Base-by-base conservation (phyloP, 1,140 invertebrate genomes). In the Bombus ignitus region DNA sequence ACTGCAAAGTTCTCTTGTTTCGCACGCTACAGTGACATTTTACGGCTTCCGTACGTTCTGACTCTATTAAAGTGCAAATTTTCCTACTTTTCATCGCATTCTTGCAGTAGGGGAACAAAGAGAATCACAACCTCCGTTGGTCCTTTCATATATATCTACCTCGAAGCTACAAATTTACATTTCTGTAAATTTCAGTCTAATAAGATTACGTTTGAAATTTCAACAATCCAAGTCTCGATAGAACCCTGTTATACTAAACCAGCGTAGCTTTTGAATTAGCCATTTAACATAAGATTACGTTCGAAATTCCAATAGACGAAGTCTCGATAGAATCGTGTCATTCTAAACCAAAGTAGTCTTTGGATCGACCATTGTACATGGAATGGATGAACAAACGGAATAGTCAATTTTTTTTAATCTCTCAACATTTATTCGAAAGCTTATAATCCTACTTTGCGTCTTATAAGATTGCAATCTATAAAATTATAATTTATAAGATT, bases 1-100 rank as follows among this genome's bases (percentile, higher is more conserved):
- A 37, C 47, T 28, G 74, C 35, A 76, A 76, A 76, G 74, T 76
- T 76, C 74, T 76, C 47, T 10, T 10, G 74, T 37, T 76, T 76
- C 74, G 53, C 74, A 76, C 74, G 74, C 22, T 76, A 35, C 2
- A 28, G 74, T 76, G 53, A 76, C 53, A 57, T 37, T 75, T 53
- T 35, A 28, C n/a, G 22, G 47, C 15, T 75, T 75, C 44, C 18
- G 12, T 75, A 15, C 37, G 35, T 28, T 25, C 47, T 57, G 42
- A 1, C 18, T 47, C 32, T 32, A 28, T 53, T 75, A 4, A 65
- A 53, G 18, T 81, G 44, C 53, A 32, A 37, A 74, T 57, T 74
- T 73, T 68, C 25, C 35, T 68, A 42, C 66, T 68, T 44, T n/a
- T 39, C 28, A 5, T 25, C 18, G 4, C 12, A 28, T 71, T 39